Percentiles rank a stretch among this genome's conserved stretches.
Conservation (phyloP, 2,797 vertebrate genomes). For the Avahi laniger region DNA sequence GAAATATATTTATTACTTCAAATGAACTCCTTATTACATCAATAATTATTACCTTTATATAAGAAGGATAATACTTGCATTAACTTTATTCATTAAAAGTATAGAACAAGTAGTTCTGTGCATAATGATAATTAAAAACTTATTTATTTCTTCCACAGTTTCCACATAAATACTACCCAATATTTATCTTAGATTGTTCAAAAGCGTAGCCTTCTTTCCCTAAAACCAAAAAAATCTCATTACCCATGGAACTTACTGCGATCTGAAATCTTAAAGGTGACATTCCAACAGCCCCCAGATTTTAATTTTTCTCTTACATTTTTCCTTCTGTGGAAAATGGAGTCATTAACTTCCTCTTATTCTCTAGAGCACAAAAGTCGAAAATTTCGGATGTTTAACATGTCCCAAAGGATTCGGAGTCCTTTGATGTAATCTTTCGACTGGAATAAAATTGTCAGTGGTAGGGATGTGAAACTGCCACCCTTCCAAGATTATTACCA, state of each 20-base stretch:
- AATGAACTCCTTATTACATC: neutral
- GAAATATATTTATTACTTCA: constrained; percentile 2
- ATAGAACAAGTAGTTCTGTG: neutral
- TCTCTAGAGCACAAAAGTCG: neutral
- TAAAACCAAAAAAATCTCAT: constrained; percentile 38
- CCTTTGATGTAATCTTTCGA: neutral
- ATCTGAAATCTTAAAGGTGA: constrained; percentile 37
- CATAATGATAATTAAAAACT: neutral
- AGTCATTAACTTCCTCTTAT: neutral
- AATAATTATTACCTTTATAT: constrained; percentile 19
- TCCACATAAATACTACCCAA: neutral
- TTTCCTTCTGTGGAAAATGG: constrained; percentile 21
- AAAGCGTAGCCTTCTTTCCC: neutral
- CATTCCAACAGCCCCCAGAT: neutral
- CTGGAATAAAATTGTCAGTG: neutral
- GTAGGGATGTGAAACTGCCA: neutral
- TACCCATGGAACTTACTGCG: neutral
- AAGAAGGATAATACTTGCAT: neutral
- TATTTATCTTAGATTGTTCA: neutral
- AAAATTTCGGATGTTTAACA: constrained; percentile 6
- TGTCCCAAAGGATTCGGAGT: neutral
- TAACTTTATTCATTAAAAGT: neutral
- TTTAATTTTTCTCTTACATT: constrained; percentile 29
- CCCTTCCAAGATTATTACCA: neutral
- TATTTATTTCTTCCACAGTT: neutral